Evolutionary conservation across 2,113 vertebrate species (phyloP).

Genomic region (Gallinago jamesoni): DNA sequence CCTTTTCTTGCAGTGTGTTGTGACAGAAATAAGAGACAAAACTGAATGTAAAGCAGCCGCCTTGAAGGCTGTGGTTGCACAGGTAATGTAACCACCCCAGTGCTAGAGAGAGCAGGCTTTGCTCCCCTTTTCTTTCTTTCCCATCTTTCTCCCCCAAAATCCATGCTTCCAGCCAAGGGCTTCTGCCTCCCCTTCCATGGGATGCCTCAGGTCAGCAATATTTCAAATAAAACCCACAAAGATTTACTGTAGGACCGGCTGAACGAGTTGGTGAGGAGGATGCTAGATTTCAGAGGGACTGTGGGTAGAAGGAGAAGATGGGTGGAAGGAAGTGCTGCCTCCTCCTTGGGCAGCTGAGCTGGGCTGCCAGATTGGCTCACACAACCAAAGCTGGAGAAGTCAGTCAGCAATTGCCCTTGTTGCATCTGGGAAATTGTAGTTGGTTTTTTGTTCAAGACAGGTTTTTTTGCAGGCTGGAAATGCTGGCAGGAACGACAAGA

Average conservation of each 20-base stretch:
- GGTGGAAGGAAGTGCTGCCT: neutral
- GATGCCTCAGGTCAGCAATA: neutral
- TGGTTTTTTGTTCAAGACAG: neutral
- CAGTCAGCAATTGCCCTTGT: neutral
- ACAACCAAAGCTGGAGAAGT: neutral
- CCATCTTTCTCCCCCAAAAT: neutral
- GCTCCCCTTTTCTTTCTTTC: neutral
- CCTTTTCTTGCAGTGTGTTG: neutral
- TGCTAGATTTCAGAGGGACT: neutral
- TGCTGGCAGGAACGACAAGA: neutral
- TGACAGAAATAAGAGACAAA: neutral
- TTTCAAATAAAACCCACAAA: neutral
- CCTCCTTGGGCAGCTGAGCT: neutral
- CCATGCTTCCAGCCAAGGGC: neutral
- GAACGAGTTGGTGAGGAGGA: neutral
- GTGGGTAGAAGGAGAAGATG: neutral
- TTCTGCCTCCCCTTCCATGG: neutral
- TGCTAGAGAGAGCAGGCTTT: neutral
- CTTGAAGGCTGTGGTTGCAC: neutral
- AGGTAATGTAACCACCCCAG: neutral
- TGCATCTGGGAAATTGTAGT: neutral
- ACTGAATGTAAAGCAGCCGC: neutral
- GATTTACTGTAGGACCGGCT: neutral
- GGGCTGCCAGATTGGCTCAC: neutral
- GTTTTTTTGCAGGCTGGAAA: neutral